Conservation (phyloP, 2,797 vertebrate species). For the Sebastes oblongus region DNA sequence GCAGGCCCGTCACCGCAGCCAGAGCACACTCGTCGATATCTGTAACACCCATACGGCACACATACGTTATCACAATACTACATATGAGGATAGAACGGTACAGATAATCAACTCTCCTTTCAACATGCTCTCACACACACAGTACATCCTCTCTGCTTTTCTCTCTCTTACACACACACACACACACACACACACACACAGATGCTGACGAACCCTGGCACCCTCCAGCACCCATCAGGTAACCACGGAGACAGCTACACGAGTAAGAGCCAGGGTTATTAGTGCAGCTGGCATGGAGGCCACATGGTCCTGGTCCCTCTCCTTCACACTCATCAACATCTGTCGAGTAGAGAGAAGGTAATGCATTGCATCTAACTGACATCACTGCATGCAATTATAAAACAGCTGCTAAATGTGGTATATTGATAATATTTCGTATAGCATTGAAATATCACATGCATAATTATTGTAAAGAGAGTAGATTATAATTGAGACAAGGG, state of each 20-base stretch:
- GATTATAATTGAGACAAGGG: background rate
- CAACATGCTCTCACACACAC: background rate
- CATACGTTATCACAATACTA: background rate
- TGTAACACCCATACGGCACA: slow-evolving; percentile 34
- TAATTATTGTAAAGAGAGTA: background rate
- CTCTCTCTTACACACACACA: slow-evolving; percentile 25
- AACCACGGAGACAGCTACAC: slow-evolving; percentile 81
- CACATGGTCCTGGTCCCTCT: slow-evolving; percentile 70
- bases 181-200: slow-evolving; percentile 41
- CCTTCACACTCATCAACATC: slow-evolving; percentile 82
- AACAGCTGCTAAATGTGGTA: background rate
- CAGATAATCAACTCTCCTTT: background rate
- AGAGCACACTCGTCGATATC: slow-evolving; percentile 84
- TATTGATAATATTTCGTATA: background rate
- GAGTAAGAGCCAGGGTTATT: slow-evolving; percentile 80
- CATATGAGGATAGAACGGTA: background rate
- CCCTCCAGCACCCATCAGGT: slow-evolving; percentile 66
- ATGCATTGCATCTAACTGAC: background rate
- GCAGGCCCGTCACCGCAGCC: slow-evolving; percentile 79
- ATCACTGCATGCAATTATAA: background rate
- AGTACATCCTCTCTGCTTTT: background rate
- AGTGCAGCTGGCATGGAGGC: slow-evolving; percentile 78
- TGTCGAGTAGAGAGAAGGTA: slow-evolving; percentile 45
- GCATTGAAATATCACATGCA: background rate
- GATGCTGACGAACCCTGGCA: slow-evolving; percentile 68